A percentile compares a stretch with the other conserved stretches of the same genome.
Conservation (phyloP, 2,113 vertebrate species). For the Cavia aperea region DNA sequence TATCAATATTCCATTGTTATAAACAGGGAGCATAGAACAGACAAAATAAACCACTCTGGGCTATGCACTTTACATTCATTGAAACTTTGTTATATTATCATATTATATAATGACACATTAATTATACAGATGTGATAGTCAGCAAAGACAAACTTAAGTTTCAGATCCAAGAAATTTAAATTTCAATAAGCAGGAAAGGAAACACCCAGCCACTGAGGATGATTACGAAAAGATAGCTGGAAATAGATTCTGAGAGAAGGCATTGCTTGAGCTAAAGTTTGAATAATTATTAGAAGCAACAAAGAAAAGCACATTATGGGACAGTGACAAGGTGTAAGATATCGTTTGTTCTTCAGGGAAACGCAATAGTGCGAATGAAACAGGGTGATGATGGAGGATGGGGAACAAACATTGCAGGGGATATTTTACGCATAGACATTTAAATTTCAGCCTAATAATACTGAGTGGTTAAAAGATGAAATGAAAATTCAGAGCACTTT, state of each 20-base stretch:
- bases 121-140: not conserved
- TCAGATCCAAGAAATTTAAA: not conserved
- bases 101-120: not conserved
- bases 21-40: not conserved
- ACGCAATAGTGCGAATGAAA: not conserved
- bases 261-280: not conserved
- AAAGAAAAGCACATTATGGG: not conserved
- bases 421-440: not conserved
- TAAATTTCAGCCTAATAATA: not conserved
- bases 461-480: not conserved
- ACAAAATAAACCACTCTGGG: not conserved
- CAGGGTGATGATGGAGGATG: not conserved
- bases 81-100: not conserved
- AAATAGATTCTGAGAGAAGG: not conserved
- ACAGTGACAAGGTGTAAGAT: not conserved
- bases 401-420: not conserved
- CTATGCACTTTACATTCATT: not conserved
- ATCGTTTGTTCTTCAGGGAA: not conserved
- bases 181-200: not conserved
- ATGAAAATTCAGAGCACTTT: not conserved
- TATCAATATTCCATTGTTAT: not conserved
- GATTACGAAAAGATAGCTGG: not conserved
- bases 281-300: not conserved
- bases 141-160: not conserved
- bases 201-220: not conserved